A percentile compares a stretch with the other conserved stretches of the same genome.
phyloP scores from a whole-genome alignment of 35 echinoderm and acorn worm genomes.

The Ptychodera flava region DNA sequence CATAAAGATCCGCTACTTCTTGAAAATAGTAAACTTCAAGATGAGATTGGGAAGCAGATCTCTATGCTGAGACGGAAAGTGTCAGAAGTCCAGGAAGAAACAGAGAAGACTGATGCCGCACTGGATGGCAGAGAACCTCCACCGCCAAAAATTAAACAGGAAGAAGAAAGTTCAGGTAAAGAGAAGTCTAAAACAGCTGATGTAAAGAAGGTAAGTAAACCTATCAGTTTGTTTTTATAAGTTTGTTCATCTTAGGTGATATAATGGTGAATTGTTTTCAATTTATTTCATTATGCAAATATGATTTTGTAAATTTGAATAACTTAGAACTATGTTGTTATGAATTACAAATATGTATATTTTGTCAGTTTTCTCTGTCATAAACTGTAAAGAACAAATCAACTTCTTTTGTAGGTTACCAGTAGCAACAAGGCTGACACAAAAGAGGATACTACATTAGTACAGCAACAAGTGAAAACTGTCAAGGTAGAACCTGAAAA shows the following conservation, averaged over 20 bases:
- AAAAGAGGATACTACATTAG: too few species aligned
- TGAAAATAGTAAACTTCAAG: constrained; percentile 71
- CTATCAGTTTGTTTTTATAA: too few species aligned
- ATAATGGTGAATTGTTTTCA: neutral
- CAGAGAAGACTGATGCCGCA: constrained; percentile 11
- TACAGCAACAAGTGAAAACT: neutral
- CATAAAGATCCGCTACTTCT: constrained; percentile 68
- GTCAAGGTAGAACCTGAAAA: constrained; percentile 24
- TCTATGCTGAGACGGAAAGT: constrained; percentile 42
- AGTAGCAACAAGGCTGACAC: too few species aligned
- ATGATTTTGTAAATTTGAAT: neutral
- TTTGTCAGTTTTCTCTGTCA: neutral
- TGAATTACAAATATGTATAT: neutral
- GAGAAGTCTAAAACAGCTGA: neutral
- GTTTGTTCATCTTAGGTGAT: neutral
- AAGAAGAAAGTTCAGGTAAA: neutral
- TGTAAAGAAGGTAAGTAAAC: neutral
- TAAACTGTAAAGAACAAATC: too few species aligned
- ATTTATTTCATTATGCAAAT: neutral
- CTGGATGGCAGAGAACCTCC: constrained; percentile 1
- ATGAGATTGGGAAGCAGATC: constrained; percentile 70
- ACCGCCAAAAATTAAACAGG: neutral
- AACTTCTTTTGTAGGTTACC: too few species aligned
- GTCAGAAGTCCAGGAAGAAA: constrained; percentile 37
- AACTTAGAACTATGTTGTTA: neutral